Percentiles rank a stretch among this genome's conserved stretches.
Evolutionary conservation across 2,113 vertebrate genomes (phyloP).

Genomic region (Cyanocitta stelleri): DNA sequence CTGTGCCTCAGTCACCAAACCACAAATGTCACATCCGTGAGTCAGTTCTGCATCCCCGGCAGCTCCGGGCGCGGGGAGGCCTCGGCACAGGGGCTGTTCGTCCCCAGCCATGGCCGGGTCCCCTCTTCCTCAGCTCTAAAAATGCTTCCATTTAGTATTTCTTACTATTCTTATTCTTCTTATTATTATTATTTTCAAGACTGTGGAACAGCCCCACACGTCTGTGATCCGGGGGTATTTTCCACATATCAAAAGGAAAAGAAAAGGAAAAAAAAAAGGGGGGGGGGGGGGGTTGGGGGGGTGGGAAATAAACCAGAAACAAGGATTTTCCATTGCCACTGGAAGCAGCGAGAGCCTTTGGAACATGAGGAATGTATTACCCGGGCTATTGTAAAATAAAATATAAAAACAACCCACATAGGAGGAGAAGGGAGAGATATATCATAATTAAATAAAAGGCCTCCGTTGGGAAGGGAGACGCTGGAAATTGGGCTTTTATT

Average conservation of each 20-base stretch:
- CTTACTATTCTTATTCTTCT: neutral
- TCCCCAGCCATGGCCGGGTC: neutral
- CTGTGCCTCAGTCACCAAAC: neutral
- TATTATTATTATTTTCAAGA: neutral
- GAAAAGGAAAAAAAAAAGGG: neutral
- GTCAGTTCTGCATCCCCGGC: neutral
- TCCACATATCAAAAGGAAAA: neutral
- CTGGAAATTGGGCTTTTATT: neutral
- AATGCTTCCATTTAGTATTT: neutral
- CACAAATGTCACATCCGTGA: neutral
- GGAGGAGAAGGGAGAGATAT: conserved; percentile 1
- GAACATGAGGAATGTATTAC: conserved; percentile 48
- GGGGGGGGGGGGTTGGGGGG: neutral
- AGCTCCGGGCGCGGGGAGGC: neutral
- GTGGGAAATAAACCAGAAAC: neutral
- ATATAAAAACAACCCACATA: conserved; percentile 37
- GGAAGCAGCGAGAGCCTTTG: neutral
- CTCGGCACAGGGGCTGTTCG: neutral
- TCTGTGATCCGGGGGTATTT: conserved; percentile 20
- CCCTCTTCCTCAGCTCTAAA: neutral
- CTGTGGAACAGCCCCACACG: neutral
- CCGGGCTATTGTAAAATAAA: conserved; percentile 33
- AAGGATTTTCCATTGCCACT: conserved; percentile 38
- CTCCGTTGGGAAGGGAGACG: neutral
- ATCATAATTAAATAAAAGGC: neutral